These are phyloP conservation scores for Heloderma charlesbogerti DNA, from an alignment of 2,113 vertebrate genomes.

Conservation along the genomic window DNA sequence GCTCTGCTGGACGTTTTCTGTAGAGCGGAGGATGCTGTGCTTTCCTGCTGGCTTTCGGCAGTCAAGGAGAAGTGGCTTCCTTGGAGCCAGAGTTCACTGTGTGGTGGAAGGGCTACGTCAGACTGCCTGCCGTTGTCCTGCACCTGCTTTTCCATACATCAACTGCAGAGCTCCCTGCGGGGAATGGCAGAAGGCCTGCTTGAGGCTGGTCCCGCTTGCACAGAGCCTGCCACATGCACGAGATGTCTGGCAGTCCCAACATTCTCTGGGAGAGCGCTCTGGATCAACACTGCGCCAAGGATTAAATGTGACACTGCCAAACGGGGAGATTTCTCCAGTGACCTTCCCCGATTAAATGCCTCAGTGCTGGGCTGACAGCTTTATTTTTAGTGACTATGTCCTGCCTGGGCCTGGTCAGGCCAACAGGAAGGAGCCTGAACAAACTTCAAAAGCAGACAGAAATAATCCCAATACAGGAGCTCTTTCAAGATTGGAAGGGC, in stretches of 20 bases:
- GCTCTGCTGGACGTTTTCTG: not conserved
- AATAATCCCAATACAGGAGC: conserved; percentile 25
- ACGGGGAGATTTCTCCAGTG: conserved; percentile 68
- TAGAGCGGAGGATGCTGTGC: no score
- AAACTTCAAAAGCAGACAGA: conserved; percentile 56
- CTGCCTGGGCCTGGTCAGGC: conserved; percentile 52
- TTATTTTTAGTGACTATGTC: conserved; percentile 69
- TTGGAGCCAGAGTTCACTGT: not conserved
- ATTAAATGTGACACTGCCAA: conserved; percentile 58
- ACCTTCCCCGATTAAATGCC: conserved; percentile 64
- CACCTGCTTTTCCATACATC: not conserved
- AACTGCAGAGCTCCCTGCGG: no score
- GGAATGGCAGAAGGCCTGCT: not conserved
- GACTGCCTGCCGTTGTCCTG: conserved; percentile 5
- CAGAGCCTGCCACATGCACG: conserved; percentile 49
- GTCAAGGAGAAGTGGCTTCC: not conserved
- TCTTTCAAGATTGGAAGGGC: not conserved
- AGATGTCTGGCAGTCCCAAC: conserved; percentile 64
- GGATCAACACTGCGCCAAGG: conserved; percentile 32
- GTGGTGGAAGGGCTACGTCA: conserved; percentile 38
- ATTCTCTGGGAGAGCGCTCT: conserved; percentile 51
- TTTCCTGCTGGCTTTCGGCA: not conserved
- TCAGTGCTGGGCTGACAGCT: conserved; percentile 49
- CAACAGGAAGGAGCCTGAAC: conserved; percentile 47
- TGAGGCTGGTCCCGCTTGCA: conserved; percentile 35